Evolutionary conservation across 2,888 invertebrate species (phyloP).

Genomic region (Drosophila colorata): DNA sequence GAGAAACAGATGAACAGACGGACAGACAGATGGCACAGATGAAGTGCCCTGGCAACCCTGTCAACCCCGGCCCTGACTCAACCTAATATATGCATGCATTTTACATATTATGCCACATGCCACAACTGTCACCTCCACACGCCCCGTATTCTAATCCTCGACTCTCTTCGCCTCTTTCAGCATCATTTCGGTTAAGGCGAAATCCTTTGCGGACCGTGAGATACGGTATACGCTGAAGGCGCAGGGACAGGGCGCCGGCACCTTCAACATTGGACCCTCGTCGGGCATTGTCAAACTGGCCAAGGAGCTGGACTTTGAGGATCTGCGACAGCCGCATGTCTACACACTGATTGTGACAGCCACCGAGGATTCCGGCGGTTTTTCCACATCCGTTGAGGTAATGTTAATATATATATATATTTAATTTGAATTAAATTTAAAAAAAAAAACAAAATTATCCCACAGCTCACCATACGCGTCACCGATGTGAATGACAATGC

Average conservation of each 20-base stretch:
- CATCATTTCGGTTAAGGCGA: slow-evolving; percentile 98
- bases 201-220: slow-evolving; percentile 98
- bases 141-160: slow-evolving; percentile 2
- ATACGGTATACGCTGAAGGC: slow-evolving; percentile 98
- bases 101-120: slow-evolving; percentile 41
- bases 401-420: neutral
- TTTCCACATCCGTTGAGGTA: slow-evolving; percentile 97
- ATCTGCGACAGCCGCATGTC: slow-evolving; percentile 96
- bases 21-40: too few relatives aligned
- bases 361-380: slow-evolving; percentile 98
- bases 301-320: slow-evolving; percentile 98
- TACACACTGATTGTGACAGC: slow-evolving; percentile 97
- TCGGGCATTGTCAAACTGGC: slow-evolving; percentile 98
- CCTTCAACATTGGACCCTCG: slow-evolving; percentile 97
- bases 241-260: slow-evolving; percentile 96
- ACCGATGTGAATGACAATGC: slow-evolving; percentile 99
- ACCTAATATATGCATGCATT: slow-evolving; percentile 61
- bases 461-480: slow-evolving; percentile 95
- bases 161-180: slow-evolving; percentile 86
- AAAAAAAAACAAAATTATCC: neutral
- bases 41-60: slow-evolving; percentile 22
- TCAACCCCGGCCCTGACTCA: neutral
- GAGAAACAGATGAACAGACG: neutral
- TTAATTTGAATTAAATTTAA: neutral
- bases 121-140: slow-evolving; percentile 20